A percentile compares a stretch with the other conserved stretches of the same genome.
Evolutionary conservation across 2,113 vertebrate species (phyloP).

Genomic region (Dipodomys stephensi): DNA sequence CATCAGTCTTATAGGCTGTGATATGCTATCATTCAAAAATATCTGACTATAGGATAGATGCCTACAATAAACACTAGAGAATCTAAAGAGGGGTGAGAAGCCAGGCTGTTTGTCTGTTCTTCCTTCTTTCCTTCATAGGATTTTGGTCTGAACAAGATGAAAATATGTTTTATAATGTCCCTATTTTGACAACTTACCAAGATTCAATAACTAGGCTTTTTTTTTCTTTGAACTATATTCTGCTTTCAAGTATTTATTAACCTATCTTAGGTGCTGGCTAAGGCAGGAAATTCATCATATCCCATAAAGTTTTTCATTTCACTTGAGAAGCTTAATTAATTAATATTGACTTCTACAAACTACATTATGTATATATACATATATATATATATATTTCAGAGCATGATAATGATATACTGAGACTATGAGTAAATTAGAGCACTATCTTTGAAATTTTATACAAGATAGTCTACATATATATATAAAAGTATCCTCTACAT

Average conservation of each 20-base stretch:
- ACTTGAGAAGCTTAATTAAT: constrained; percentile 72
- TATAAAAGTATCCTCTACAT: background rate
- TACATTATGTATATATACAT: too few species aligned
- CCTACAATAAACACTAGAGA: background rate
- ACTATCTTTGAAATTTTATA: background rate
- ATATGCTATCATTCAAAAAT: background rate
- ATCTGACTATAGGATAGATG: background rate
- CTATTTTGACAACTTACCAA: background rate
- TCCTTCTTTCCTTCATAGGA: background rate
- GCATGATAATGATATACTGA: constrained; percentile 46
- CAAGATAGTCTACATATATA: background rate
- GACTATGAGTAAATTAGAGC: constrained; percentile 46
- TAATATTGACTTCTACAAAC: constrained; percentile 72
- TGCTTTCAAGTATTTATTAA: constrained; percentile 45
- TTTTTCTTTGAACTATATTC: background rate
- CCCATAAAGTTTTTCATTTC: constrained; percentile 46
- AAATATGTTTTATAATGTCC: constrained; percentile 24
- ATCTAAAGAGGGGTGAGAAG: background rate
- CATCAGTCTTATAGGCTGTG: background rate
- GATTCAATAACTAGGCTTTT: background rate
- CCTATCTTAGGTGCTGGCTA: background rate
- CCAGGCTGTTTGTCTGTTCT: background rate
- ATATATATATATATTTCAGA: background rate
- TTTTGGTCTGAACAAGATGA: background rate
- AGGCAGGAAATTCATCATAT: background rate